Evolutionary conservation across 53 echinoderm and acorn worm genomes (phyloP).

Genomic region (Pentamera pediparva): DNA sequence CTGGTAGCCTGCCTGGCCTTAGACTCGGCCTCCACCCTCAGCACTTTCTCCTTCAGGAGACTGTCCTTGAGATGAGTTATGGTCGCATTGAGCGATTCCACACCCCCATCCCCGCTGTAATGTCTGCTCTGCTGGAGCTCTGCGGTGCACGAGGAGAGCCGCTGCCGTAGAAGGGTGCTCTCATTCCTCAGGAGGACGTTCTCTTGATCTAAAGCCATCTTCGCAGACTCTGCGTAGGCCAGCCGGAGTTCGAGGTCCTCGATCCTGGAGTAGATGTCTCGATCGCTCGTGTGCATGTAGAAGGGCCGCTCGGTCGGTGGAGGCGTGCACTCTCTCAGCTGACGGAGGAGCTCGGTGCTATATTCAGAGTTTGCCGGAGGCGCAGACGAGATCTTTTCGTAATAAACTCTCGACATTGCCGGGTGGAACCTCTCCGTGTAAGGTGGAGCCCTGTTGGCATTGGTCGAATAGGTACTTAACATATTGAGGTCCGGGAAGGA

Average conservation of each 20-base stretch:
- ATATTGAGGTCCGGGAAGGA: slow-evolving; percentile 20
- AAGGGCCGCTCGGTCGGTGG: not conserved
- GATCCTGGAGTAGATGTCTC: not conserved
- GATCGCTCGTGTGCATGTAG: not conserved
- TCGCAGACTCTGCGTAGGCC: not conserved
- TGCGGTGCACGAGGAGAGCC: not conserved
- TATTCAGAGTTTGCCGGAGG: not conserved
- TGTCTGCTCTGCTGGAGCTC: not conserved
- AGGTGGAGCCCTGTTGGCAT: not conserved
- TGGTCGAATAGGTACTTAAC: not conserved
- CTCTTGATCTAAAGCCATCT: not conserved
- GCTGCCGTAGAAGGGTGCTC: not conserved
- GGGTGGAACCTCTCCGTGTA: not conserved
- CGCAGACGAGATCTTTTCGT: not conserved
- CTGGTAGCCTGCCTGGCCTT: slow-evolving; percentile 1
- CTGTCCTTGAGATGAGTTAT: not conserved
- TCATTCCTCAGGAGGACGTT: not conserved
- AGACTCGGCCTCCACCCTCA: slow-evolving; percentile 14
- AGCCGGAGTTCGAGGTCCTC: slow-evolving; percentile 8
- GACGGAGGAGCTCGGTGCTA: not conserved
- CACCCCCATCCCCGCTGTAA: too few species aligned
- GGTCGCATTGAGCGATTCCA: not conserved
- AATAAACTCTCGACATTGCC: not conserved
- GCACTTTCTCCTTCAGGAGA: not conserved
- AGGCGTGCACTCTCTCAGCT: not conserved